A percentile compares a stretch with the other conserved stretches of the same genome.
phyloP scores from a whole-genome alignment of 2,113 vertebrate genomes.

The Ramphastos sulfuratus region DNA sequence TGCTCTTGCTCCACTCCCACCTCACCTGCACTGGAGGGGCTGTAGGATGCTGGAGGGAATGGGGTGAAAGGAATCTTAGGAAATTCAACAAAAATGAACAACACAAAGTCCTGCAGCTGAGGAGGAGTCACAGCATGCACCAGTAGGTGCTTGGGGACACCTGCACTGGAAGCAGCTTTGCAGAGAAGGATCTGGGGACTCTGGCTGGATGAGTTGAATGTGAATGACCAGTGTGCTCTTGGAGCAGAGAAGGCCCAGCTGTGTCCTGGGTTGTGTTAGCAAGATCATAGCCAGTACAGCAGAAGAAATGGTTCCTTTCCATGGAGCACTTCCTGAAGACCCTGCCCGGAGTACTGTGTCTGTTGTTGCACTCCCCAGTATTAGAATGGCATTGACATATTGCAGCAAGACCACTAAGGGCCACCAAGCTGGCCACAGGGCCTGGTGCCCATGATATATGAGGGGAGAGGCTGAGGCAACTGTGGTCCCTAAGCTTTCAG shows the following conservation, averaged over 20 bases:
- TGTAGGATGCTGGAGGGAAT: background rate
- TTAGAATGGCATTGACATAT: background rate
- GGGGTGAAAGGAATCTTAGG: no score
- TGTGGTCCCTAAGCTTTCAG: background rate
- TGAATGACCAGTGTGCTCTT: no score
- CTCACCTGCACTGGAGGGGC: background rate
- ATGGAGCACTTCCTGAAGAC: no score
- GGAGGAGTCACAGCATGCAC: background rate
- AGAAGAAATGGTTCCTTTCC: background rate
- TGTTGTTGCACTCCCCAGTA: background rate
- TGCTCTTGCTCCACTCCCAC: background rate
- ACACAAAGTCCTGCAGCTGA: background rate
- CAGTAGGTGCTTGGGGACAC: background rate
- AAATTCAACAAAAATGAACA: background rate
- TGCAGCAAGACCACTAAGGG: background rate
- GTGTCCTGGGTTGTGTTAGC: background rate
- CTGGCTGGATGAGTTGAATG: background rate
- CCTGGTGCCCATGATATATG: background rate
- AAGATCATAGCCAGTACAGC: background rate
- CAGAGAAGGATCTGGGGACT: background rate
- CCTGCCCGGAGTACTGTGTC: no score
- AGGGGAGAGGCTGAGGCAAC: background rate
- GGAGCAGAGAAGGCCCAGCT: no score
- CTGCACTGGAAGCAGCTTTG: background rate
- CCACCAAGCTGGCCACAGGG: no score